Evolutionary conservation across 30 jellyfish, hydroid and myxozoan species (phyloP).

Genomic region (Aurelia sp.): DNA sequence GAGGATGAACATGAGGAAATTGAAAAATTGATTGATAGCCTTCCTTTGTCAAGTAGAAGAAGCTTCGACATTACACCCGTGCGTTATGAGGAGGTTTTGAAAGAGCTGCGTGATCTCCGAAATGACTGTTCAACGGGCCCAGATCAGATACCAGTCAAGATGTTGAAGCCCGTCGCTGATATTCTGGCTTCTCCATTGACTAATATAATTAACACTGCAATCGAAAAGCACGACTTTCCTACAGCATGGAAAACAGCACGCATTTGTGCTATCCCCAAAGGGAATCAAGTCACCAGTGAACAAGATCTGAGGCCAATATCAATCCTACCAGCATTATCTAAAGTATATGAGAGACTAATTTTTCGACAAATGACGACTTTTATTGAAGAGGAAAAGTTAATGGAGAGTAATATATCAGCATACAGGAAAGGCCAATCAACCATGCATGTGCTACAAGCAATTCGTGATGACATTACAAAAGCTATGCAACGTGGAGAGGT

Average conservation of each 20-base stretch:
- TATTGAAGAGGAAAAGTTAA: conserved; percentile 29
- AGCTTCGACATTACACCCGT: conserved; percentile 52
- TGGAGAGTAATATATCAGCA: conserved; percentile 15
- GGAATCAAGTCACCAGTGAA: conserved; percentile 30
- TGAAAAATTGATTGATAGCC: conserved; percentile 53
- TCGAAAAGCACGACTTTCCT: conserved; percentile 52
- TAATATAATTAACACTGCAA: conserved; percentile 22
- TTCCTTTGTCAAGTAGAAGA: conserved; percentile 39
- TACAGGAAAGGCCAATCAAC: conserved; percentile 70
- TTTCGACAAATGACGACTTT: conserved; percentile 19
- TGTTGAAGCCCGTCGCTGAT: conserved; percentile 50
- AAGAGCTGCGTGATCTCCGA: conserved; percentile 40
- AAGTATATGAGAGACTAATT: conserved; percentile 43
- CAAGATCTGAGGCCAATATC: conserved; percentile 56
- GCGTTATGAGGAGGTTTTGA: conserved; percentile 42
- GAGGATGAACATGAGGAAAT: conserved; percentile 50
- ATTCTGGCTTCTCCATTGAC: conserved; percentile 53
- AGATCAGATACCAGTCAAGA: conserved; percentile 58
- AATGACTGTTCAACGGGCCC: conserved; percentile 63
- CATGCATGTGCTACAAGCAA: conserved; percentile 22
- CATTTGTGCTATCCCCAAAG: conserved; percentile 53
- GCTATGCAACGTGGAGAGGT: conserved; percentile 66
- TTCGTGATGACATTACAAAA: conserved; percentile 44
- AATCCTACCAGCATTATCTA: conserved; percentile 47
- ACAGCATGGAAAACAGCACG: conserved; percentile 61